Conservation (phyloP, 35 echinoderm and acorn worm genomes). For the Apostichopus parvimensis region DNA sequence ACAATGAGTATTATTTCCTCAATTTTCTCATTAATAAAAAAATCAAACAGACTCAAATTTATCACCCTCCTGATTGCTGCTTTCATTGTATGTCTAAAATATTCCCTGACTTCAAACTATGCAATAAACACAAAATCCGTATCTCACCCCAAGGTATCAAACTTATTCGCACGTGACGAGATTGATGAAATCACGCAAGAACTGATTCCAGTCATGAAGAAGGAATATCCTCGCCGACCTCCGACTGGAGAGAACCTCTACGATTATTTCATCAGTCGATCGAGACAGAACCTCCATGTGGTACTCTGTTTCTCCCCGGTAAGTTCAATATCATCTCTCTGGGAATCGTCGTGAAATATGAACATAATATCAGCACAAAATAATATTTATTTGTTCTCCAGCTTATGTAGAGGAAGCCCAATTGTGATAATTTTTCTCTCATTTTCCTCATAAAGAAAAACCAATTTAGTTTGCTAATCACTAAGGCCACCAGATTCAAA, state of each 20-base stretch:
- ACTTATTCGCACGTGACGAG: constrained; percentile 95
- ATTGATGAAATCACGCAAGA: constrained; percentile 95
- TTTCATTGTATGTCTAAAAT: too few relatives aligned
- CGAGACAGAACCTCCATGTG: constrained; percentile 95
- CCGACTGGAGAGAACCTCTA: constrained; percentile 96
- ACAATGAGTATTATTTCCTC: too few relatives aligned
- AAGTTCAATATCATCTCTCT: constrained; percentile 18
- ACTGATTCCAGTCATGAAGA: constrained; percentile 94
- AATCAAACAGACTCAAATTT: too few relatives aligned
- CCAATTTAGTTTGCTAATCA: too few relatives aligned
- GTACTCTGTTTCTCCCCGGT: constrained; percentile 97
- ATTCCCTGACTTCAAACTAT: too few relatives aligned
- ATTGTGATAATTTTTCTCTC: too few relatives aligned
- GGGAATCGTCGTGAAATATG: too few relatives aligned
- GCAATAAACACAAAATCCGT: too few relatives aligned
- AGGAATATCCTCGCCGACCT: constrained; percentile 87
- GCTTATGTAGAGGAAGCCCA: not conserved
- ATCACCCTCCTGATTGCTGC: too few relatives aligned
- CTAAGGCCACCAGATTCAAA: too few relatives aligned
- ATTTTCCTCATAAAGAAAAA: too few relatives aligned
- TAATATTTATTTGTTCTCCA: not conserved
- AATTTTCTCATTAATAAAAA: too few relatives aligned
- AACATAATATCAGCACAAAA: not conserved
- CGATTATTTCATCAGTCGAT: constrained; percentile 97
- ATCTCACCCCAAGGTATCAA: constrained; percentile 65